phyloP scores from a whole-genome alignment of 2,113 vertebrate genomes.

The Cichladusa arquata region DNA sequence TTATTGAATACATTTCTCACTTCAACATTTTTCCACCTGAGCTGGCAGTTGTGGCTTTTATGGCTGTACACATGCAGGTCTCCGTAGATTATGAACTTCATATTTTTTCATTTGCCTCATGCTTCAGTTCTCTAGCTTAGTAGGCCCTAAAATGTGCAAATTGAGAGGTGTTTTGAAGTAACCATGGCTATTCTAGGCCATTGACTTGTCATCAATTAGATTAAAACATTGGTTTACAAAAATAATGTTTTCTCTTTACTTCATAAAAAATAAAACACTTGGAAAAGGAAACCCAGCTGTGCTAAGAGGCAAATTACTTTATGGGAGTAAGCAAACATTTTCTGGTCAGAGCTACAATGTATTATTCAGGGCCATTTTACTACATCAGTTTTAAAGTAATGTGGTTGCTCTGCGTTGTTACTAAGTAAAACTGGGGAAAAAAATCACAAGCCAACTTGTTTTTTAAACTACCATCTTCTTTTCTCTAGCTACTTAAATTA shows the following conservation, averaged over 20 bases:
- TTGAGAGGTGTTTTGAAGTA: slow-evolving; percentile 87
- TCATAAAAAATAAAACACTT: slow-evolving; percentile 94
- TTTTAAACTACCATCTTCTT: not conserved
- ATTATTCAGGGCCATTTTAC: slow-evolving; percentile 91
- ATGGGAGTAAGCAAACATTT: slow-evolving; percentile 91
- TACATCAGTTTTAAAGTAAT: slow-evolving; percentile 83
- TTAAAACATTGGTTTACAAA: slow-evolving; percentile 87
- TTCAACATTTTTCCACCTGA: slow-evolving; percentile 99
- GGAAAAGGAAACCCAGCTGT: slow-evolving; percentile 91
- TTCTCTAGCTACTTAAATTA: not conserved
- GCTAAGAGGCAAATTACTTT: slow-evolving; percentile 89
- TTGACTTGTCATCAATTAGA: slow-evolving; percentile 87
- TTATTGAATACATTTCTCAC: slow-evolving; percentile 99
- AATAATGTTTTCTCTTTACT: slow-evolving; percentile 86
- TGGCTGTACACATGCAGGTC: slow-evolving; percentile 82
- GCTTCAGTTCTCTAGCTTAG: slow-evolving; percentile 89
- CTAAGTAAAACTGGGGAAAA: slow-evolving; percentile 67
- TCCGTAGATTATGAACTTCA: slow-evolving; percentile 82
- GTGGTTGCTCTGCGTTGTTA: slow-evolving; percentile 68
- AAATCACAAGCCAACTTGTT: slow-evolving; percentile 26
- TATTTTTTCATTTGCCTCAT: slow-evolving; percentile 86
- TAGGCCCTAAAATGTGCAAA: slow-evolving; percentile 91
- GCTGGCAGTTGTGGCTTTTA: slow-evolving; percentile 96
- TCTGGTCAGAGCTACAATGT: slow-evolving; percentile 87
- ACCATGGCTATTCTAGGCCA: slow-evolving; percentile 84